phyloP scores from a whole-genome alignment of 2,888 invertebrate species.

The Peribatodes rhomboidaria region DNA sequence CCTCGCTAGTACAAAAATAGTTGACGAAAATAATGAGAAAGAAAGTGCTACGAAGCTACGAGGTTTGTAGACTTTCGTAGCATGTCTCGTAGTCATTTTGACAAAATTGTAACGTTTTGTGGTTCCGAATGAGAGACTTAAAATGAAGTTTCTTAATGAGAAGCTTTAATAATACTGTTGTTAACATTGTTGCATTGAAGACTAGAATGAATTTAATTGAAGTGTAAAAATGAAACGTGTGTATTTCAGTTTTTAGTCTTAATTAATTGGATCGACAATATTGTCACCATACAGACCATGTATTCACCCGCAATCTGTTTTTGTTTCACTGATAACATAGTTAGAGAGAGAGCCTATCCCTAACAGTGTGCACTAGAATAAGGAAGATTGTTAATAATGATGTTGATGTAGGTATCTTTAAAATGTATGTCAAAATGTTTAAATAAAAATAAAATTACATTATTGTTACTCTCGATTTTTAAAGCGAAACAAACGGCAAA shows the following conservation, averaged over 20 bases:
- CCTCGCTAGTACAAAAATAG: constrained; percentile 18
- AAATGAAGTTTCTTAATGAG: background rate
- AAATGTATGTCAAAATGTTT: too few species aligned
- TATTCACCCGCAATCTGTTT: too few species aligned
- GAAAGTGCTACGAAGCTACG: constrained; percentile 26
- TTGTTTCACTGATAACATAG: too few species aligned
- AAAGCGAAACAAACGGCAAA: background rate
- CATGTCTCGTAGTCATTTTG: constrained; percentile 6
- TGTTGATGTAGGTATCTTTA: too few species aligned
- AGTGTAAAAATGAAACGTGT: background rate
- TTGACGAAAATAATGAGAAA: constrained; percentile 21
- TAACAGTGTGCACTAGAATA: too few species aligned
- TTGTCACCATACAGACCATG: too few species aligned
- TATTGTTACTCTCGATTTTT: background rate
- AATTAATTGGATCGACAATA: too few species aligned
- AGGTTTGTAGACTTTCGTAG: constrained; percentile 14
- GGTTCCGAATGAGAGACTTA: background rate
- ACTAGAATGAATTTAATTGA: background rate
- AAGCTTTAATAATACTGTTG: background rate
- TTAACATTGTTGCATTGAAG: background rate
- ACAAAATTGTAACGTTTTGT: background rate
- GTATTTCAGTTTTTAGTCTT: too few species aligned
- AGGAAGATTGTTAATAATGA: too few species aligned
- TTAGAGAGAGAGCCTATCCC: too few species aligned
- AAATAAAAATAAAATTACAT: too few species aligned